Percentiles rank a stretch among this genome's conserved stretches.
Conservation (phyloP, 1,140 invertebrate genomes). For the Diploscapter pachys region DNA sequence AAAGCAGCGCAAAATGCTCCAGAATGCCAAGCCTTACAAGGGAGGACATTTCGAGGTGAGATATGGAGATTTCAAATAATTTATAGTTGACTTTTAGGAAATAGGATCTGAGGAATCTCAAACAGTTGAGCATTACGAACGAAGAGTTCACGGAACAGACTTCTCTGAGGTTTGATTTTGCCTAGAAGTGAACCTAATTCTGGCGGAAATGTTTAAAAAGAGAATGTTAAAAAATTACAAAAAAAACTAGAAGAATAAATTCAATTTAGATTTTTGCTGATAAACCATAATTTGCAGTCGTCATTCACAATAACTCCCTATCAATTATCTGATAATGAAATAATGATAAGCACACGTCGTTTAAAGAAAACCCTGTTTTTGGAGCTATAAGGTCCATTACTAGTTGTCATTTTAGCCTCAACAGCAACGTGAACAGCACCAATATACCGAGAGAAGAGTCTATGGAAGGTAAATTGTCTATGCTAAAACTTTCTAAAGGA, state of each 20-base stretch:
- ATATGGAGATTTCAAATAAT: conserved; percentile 7
- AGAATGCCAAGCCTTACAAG: conserved; percentile 24
- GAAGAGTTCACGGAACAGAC: conserved; percentile 35
- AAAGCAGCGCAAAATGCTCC: conserved; percentile 3
- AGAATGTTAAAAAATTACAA: conserved; percentile 3
- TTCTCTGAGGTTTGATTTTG: conserved; percentile 27
- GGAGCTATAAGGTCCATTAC: not conserved
- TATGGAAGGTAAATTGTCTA: conserved; percentile 14
- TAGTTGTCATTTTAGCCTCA: conserved; percentile 29
- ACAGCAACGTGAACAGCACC: conserved; percentile 28
- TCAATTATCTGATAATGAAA: not conserved
- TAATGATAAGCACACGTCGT: not conserved
- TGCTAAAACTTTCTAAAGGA: too few relatives aligned
- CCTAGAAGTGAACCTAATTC: not conserved
- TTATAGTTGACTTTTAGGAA: conserved; percentile 32
- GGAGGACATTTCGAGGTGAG: conserved; percentile 28
- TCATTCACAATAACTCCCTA: not conserved
- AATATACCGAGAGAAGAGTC: conserved; percentile 39
- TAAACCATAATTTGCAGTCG: not conserved
- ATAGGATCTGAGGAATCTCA: conserved; percentile 40
- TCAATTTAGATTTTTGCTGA: not conserved
- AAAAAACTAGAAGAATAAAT: conserved; percentile 5
- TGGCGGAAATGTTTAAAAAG: not conserved
- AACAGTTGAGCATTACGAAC: conserved; percentile 36
- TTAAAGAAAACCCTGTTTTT: not conserved